phyloP scores from a whole-genome alignment of 92 coral and sea anemone genomes.

The Epizoanthus stellaris region DNA sequence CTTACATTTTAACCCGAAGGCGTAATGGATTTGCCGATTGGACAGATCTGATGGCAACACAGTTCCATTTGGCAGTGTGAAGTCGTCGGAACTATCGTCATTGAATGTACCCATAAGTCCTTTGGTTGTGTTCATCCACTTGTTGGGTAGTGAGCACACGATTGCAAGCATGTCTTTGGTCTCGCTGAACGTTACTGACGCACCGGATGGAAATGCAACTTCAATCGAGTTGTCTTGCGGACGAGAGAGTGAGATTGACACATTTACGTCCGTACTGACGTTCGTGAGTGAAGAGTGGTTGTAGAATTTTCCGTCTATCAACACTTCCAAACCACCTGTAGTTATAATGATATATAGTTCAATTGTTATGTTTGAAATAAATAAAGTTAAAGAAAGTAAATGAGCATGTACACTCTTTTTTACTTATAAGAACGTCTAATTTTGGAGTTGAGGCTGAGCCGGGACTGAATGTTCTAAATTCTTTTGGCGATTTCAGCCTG shows the following conservation, averaged over 20 bases:
- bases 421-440: too few species aligned
- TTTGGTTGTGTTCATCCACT: conserved; percentile 54
- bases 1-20: conserved; percentile 70
- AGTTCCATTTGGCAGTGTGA: conserved; percentile 59
- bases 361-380: too few species aligned
- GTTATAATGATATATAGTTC: not conserved
- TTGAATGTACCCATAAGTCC: conserved; percentile 75
- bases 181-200: conserved; percentile 52
- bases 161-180: conserved; percentile 56
- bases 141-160: conserved; percentile 35
- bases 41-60: conserved; percentile 47
- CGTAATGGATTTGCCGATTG: conserved; percentile 52
- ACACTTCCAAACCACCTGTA: conserved; percentile 54
- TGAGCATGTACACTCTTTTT: too few species aligned
- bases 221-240: conserved; percentile 53
- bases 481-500: too few species aligned
- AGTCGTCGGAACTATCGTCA: conserved; percentile 68
- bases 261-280: conserved; percentile 27
- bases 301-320: conserved; percentile 48
- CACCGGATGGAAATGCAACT: conserved; percentile 62
- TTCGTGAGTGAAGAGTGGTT: conserved; percentile 45
- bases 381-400: too few species aligned
- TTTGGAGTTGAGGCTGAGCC: too few species aligned
- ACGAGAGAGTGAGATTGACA: conserved; percentile 51
- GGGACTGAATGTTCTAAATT: too few species aligned